These are phyloP conservation scores for Sphaerodactylus townsendi DNA, from an alignment of 2,113 vertebrate genomes.

Conservation along the genomic window DNA sequence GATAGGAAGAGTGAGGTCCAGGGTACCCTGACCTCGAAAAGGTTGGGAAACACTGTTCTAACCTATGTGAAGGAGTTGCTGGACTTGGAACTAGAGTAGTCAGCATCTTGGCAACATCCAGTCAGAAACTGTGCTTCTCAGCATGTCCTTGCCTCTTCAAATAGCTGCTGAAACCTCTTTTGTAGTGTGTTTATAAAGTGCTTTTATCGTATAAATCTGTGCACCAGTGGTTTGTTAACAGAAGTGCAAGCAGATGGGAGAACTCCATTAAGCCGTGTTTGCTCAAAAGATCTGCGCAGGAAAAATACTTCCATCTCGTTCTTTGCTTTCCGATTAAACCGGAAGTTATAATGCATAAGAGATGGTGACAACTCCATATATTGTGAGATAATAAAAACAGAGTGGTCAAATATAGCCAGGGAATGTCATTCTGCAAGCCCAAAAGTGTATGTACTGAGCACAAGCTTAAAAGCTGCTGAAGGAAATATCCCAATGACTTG, in stretches of 20 bases:
- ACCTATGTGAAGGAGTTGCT: slow-evolving; percentile 51
- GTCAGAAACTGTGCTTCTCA: slow-evolving; percentile 58
- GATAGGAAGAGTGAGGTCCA: too few species aligned
- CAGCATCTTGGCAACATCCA: slow-evolving; percentile 48
- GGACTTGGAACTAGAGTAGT: slow-evolving; percentile 48
- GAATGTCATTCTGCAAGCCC: slow-evolving; percentile 3
- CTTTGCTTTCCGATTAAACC: slow-evolving; percentile 55
- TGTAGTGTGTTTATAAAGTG: slow-evolving; percentile 70
- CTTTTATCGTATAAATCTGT: slow-evolving; percentile 68
- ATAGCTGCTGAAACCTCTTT: slow-evolving; percentile 55
- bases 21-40: too few species aligned
- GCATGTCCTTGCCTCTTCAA: slow-evolving; percentile 59
- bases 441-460: background rate
- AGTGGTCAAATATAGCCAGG: slow-evolving; percentile 25
- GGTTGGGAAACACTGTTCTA: too few species aligned
- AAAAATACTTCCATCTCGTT: slow-evolving; percentile 49
- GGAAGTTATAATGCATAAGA: slow-evolving; percentile 41
- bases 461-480: background rate
- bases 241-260: slow-evolving; percentile 70
- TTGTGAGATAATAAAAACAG: slow-evolving; percentile 52
- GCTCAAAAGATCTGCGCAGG: slow-evolving; percentile 58
- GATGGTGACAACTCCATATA: slow-evolving; percentile 39
- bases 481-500: slow-evolving; percentile 17
- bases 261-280: slow-evolving; percentile 70
- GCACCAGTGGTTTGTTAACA: slow-evolving; percentile 64